Base-by-base conservation (phyloP, 2,113 vertebrate genomes). In the Cromileptes altivelis region DNA sequence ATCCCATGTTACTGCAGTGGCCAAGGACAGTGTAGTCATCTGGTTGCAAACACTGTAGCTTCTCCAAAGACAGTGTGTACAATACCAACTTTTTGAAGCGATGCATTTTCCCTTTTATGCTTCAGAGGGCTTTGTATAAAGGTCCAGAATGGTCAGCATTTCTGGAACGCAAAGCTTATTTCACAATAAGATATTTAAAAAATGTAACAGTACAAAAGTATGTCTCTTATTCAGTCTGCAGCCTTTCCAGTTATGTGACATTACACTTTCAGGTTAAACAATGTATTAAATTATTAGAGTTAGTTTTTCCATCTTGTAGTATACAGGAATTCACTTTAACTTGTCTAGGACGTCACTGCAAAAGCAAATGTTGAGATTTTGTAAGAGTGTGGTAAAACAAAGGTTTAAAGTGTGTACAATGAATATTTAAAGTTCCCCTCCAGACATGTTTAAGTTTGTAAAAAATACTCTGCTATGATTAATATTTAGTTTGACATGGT, bases 51-150 rank as follows among this genome's bases (percentile, higher is more conserved):
- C 57, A 30, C 75, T 75, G 50, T 18, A 23, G 57, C 81, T 69
- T 70, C 80, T 85, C 55, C 65, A 47, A 15, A 65, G 85, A 87
- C 67, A 82, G 72, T 70, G 68, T 73, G 11, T 61, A 25, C 33
- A 76, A 71, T 53, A 74, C 72, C 61, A 75, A 86, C 69, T 89
- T 86, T 89, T 73, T 85, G 84, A 85, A 89, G 70, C 72, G 45
- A 52, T 42, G 49, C 70, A 70, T 88, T 90, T 90, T 61, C 78
- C 42, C 52, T 70, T 86, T 81, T 61, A 85, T 80, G 88, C 86
- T 82, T 52, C 30, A 69, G 25, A 56, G 69, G 45, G 0, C 61
- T 87, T 85, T 68, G 55, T 75, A 71, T 84, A 85, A 86, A 91
- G 82, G 80, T 87, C 81, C 64, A 60, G 27, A 67, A 60, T 65